These are phyloP conservation scores for Helobdella robusta DNA, from an alignment of 2,888 invertebrate species.

Conservation along the genomic window DNA sequence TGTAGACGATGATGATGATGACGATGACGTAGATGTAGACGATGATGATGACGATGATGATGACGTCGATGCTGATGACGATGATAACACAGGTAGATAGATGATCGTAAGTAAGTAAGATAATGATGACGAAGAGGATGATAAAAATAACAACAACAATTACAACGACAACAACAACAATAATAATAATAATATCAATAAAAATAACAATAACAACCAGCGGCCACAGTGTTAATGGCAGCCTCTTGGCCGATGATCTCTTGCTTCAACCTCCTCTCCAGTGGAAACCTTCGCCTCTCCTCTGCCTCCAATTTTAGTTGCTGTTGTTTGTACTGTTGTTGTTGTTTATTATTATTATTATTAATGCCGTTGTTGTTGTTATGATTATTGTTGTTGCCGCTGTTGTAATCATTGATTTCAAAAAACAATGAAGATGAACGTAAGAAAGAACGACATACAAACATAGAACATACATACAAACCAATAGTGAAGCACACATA, in stretches of 20 bases:
- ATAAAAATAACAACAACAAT: background rate
- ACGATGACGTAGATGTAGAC: too few relatives aligned
- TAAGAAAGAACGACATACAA: too few relatives aligned
- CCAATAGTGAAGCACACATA: slow-evolving; percentile 7
- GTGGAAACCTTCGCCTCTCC: slow-evolving; percentile 68
- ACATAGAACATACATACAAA: too few relatives aligned
- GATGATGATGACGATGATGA: too few relatives aligned
- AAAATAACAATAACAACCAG: slow-evolving; percentile 14
- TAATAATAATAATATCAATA: background rate
- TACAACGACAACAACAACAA: background rate
- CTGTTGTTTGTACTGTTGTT: slow-evolving; percentile 45
- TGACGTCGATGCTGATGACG: too few relatives aligned
- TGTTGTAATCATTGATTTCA: too few relatives aligned
- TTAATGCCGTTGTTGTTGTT: background rate
- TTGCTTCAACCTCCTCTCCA: slow-evolving; percentile 72
- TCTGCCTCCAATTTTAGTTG: slow-evolving; percentile 62
- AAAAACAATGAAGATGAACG: too few relatives aligned
- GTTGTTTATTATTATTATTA: background rate
- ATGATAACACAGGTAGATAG: too few relatives aligned
- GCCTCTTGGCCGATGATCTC: slow-evolving; percentile 71
- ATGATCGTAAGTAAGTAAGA: too few relatives aligned
- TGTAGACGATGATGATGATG: too few relatives aligned
- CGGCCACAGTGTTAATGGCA: slow-evolving; percentile 46
- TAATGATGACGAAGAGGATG: background rate
- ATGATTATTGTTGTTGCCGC: too few relatives aligned